A percentile compares a stretch with the other conserved stretches of the same genome.
phyloP scores from a whole-genome alignment of 2,888 invertebrate species.

The Campoplex nolae region DNA sequence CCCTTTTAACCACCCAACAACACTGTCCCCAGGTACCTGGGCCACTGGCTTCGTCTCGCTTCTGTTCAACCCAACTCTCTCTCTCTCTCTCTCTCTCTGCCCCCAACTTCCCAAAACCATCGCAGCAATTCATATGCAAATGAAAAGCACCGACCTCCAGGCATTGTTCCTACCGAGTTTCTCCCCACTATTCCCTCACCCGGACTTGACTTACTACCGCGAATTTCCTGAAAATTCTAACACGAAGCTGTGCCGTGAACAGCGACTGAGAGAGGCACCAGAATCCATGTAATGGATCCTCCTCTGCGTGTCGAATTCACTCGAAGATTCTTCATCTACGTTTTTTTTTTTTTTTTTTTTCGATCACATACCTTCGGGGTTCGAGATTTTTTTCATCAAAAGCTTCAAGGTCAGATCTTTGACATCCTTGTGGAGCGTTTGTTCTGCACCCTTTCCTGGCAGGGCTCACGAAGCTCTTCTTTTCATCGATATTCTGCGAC shows the following conservation, averaged over 20 bases:
- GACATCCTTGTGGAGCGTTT: not conserved
- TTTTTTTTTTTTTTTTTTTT: too few species aligned
- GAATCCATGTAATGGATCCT: slow-evolving; percentile 83
- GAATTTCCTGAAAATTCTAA: slow-evolving; percentile 83
- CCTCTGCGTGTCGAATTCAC: slow-evolving; percentile 46
- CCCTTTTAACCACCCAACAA: slow-evolving; percentile 9
- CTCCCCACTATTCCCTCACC: slow-evolving; percentile 42
- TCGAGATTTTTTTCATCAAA: not conserved
- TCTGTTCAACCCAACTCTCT: slow-evolving; percentile 35
- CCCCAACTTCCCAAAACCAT: slow-evolving; percentile 59
- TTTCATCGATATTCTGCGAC: not conserved
- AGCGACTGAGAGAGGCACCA: slow-evolving; percentile 57
- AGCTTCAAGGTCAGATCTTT: not conserved
- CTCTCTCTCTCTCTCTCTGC: slow-evolving; percentile 33
- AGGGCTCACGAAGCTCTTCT: not conserved
- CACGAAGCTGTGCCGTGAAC: not conserved
- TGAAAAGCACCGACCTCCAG: slow-evolving; percentile 80
- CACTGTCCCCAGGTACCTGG: slow-evolving; percentile 33
- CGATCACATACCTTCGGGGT: too few species aligned
- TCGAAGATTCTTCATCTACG: not conserved
- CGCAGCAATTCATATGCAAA: slow-evolving; percentile 84
- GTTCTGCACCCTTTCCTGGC: too few species aligned
- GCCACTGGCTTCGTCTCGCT: slow-evolving; percentile 9
- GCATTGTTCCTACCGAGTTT: slow-evolving; percentile 80
- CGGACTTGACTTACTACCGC: slow-evolving; percentile 82